These are phyloP conservation scores for Muricea muricata DNA, from an alignment of 92 coral and sea anemone genomes.

Conservation along the genomic window DNA sequence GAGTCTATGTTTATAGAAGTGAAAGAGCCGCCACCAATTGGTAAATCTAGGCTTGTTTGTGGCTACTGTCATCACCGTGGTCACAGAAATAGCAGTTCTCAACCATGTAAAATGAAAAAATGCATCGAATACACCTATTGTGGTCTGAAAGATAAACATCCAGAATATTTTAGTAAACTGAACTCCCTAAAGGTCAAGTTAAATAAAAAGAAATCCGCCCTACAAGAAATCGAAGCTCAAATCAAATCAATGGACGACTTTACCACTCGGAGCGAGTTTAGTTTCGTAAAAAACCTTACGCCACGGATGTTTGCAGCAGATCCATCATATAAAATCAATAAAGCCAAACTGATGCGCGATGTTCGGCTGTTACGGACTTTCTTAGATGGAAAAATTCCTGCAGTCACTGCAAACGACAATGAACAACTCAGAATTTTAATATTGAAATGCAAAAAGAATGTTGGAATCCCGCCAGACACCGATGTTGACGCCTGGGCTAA, in stretches of 20 bases:
- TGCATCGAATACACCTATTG: slow-evolving; percentile 48
- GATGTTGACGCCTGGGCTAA: too few relatives aligned
- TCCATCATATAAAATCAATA: slow-evolving; percentile 41
- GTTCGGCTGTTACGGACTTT: slow-evolving; percentile 37
- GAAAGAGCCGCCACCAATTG: slow-evolving; percentile 35
- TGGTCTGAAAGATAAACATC: slow-evolving; percentile 60
- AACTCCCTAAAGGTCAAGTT: slow-evolving; percentile 24
- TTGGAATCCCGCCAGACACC: too few relatives aligned
- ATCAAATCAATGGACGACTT: slow-evolving; percentile 51
- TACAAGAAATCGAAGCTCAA: slow-evolving; percentile 46
- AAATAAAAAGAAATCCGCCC: slow-evolving; percentile 29
- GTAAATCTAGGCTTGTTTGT: slow-evolving; percentile 26
- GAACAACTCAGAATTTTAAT: slow-evolving; percentile 46
- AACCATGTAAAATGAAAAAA: slow-evolving; percentile 45
- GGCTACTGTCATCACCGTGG: slow-evolving; percentile 61
- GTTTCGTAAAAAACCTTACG: slow-evolving; percentile 57
- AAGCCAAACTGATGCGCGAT: slow-evolving; percentile 51
- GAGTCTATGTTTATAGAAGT: slow-evolving; percentile 55
- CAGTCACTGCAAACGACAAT: slow-evolving; percentile 46
- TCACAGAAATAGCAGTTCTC: slow-evolving; percentile 47
- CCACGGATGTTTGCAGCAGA: slow-evolving; percentile 42
- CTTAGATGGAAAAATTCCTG: slow-evolving; percentile 50
- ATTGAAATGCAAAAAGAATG: neutral
- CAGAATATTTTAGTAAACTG: slow-evolving; percentile 59
- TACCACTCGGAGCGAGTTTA: slow-evolving; percentile 32